These are phyloP conservation scores for Corvus hawaiiensis DNA, from an alignment of 2,113 vertebrate genomes.

Conservation along the genomic window DNA sequence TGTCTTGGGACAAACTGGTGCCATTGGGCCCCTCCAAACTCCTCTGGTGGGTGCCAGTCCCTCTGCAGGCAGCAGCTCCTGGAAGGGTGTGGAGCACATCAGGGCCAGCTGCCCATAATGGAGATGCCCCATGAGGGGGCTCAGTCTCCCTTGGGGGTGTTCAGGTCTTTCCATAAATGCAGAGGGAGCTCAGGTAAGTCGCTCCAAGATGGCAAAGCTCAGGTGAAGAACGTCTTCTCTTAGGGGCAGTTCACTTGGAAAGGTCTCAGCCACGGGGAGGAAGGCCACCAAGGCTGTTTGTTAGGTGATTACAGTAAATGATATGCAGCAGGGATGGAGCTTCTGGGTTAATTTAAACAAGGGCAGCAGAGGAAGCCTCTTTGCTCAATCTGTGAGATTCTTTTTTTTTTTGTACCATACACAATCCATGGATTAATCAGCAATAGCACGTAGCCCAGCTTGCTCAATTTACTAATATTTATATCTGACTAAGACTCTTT, in stretches of 20 bases:
- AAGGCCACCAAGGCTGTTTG: not conserved
- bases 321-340: not conserved
- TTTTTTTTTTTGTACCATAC: not conserved
- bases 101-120: not conserved
- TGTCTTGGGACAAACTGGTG: not conserved
- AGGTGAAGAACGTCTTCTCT: not conserved
- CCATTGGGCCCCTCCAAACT: not conserved
- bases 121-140: not conserved
- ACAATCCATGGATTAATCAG: conserved; percentile 40
- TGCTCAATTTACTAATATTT: conserved; percentile 66
- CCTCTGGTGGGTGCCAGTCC: not conserved
- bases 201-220: not conserved
- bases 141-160: not conserved
- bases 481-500: conserved; percentile 42
- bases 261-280: not conserved
- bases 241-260: not conserved
- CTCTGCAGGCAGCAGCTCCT: not conserved
- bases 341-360: conserved; percentile 29
- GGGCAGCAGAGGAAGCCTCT: conserved; percentile 1
- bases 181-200: not conserved
- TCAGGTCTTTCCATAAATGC: not conserved
- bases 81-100: not conserved
- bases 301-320: not conserved
- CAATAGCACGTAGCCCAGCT: not conserved
- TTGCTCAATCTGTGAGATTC: not conserved